Base-by-base conservation (phyloP, 2,888 invertebrate species). In the Drosophila koepferae region DNA sequence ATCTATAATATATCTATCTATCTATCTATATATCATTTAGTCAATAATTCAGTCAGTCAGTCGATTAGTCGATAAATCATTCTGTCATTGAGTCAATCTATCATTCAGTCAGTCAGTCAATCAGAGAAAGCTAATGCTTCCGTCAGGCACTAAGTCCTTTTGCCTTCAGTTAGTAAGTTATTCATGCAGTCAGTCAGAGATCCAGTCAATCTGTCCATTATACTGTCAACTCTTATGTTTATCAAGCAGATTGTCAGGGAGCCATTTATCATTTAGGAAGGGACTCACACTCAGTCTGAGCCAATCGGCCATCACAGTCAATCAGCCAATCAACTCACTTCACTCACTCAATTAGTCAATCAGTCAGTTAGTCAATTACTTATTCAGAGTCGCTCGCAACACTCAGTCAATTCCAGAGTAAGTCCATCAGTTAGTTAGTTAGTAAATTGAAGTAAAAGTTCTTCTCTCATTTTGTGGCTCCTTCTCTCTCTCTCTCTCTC, bases 391-490 rank as follows among this genome's bases (percentile, higher is more conserved):
- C 18, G 14, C 20, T 53, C 38, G 6, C 6, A 8, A 31, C 34
- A 51, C 16, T 34, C n/a, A 41, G 36, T 44, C 44, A 49, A 49
- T 38, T 58, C 63, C 10, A 28, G 28, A 5, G 31, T 48, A 14
- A 53, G 53, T 55, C 31, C 49, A 48, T 54, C 53, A 61, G 44
- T 49, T 62, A 59, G 41, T 18, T 16, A 12, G 44, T 23, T 20
- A 23, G 51, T 64, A 44, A 41, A 44, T 64, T 51, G n/a, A 59
- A 66, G 44, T 61, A 58, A 9, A 36, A 58, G 36, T 64, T 74
- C 49, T 46, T 20, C 3, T 38, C 36, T 36, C 9, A 48, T 16
- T 5, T n/a, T 40, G n/a, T 7, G 7, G 2, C 38, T 14, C 12
- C 34, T 9, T 10, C 34, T 10, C 38, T 14, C 23, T 16, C 38